Base-by-base conservation (phyloP, 2,113 vertebrate genomes). In the Elanus axillaris region DNA sequence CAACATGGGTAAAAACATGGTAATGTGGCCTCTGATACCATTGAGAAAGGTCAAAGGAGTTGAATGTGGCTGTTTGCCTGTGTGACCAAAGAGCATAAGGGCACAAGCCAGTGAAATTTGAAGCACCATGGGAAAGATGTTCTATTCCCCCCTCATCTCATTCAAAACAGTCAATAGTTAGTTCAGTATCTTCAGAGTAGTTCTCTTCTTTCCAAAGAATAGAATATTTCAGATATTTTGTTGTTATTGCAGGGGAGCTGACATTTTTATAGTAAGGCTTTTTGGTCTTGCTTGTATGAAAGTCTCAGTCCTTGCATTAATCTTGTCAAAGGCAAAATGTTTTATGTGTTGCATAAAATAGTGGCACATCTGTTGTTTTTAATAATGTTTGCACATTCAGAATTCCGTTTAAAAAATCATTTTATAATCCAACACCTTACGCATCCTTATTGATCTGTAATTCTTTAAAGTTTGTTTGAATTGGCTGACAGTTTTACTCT, bases 281-380 rank as follows among this genome's bases (percentile, higher is more conserved):
- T 88, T 67, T 77, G 14, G 32, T 93, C 47, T 66, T 88, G 38
- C 67, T 67, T 56, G 34, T 87, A 29, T 45, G 20, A 60, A 91
- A 82, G 40, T 78, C 83, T 89, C 75, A 84, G 68, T 38, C 52
- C 42, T 88, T 0, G 0, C 48, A 43, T 79, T 81, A 94, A 93
- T 93, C 80, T 89, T 91, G 53, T 94, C 76, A 79, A 78, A 96
- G 36, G 79, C 38, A 75, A 77, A 92, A 56, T 47, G 38, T 62
- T 96, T 94, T 88, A 43, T 69, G 45, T 20, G 48, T 78, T 85
- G 56, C 77, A 34, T 94, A 78, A 95, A 97, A 76, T 77, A 91
- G 43, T 17, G 75, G 53, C 66, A 58, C 52, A 62, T 92, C 90
- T 95, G 69, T 86, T 94, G 64, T 87, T 89, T 84, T 69, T 88